Evolutionary conservation across 1,140 invertebrate species (phyloP).

Genomic region (Drosophila prosaltans): DNA sequence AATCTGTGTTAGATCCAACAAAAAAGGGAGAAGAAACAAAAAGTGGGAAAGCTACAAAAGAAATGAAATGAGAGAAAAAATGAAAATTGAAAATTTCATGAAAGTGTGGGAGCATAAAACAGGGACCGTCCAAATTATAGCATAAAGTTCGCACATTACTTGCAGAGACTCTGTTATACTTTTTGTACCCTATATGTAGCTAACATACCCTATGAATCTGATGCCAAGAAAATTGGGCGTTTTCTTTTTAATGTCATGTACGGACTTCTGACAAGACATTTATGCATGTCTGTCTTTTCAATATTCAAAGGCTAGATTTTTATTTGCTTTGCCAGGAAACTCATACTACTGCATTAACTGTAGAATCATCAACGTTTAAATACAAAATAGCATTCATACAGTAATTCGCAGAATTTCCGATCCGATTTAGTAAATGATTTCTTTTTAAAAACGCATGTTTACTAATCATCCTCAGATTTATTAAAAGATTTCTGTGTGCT

Average conservation of each 20-base stretch:
- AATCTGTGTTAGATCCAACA: conserved; percentile 66
- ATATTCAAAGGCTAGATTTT: too few relatives aligned
- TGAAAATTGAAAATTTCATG: conserved; percentile 3
- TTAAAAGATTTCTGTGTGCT: too few relatives aligned
- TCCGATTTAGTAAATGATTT: too few relatives aligned
- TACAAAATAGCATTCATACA: too few relatives aligned
- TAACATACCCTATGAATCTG: conserved; percentile 55
- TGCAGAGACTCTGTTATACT: conserved; percentile 61
- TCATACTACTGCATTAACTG: too few relatives aligned
- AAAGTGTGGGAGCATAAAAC: neutral
- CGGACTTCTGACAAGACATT: neutral
- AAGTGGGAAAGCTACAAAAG: neutral
- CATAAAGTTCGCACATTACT: conserved; percentile 74
- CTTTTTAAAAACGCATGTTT: too few relatives aligned
- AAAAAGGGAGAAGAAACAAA: conserved; percentile 25
- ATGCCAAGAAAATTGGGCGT: conserved; percentile 37
- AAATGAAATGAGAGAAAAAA: neutral
- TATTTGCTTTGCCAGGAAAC: too few relatives aligned
- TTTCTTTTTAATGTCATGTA: neutral
- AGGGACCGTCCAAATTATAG: conserved; percentile 66
- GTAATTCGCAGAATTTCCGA: too few relatives aligned
- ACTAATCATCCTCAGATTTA: too few relatives aligned
- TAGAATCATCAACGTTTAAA: too few relatives aligned
- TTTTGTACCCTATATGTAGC: conserved; percentile 52
- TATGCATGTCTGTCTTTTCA: too few relatives aligned